These are phyloP conservation scores for Etheostoma cragini DNA, from an alignment of 2,113 vertebrate species.

Conservation along the genomic window DNA sequence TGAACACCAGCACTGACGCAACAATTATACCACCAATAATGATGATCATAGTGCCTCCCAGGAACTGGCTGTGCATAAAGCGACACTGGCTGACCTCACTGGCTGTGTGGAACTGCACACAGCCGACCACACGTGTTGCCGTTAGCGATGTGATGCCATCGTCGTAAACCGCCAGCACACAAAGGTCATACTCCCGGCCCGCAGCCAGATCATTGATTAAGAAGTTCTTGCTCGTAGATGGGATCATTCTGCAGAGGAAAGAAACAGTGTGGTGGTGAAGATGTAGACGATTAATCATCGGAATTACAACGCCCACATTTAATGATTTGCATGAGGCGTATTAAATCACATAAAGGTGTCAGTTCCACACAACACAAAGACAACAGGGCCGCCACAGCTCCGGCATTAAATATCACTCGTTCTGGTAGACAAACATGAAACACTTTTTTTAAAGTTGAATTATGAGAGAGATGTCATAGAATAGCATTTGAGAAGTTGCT, in stretches of 20 bases:
- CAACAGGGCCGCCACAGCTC: slow-evolving; percentile 13
- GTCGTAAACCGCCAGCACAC: slow-evolving; percentile 92
- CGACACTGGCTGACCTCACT: slow-evolving; percentile 88
- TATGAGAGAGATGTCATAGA: slow-evolving; percentile 30
- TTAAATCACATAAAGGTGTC: slow-evolving; percentile 59
- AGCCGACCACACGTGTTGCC: slow-evolving; percentile 90
- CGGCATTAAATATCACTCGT: slow-evolving; percentile 47
- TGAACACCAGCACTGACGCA: slow-evolving; percentile 95
- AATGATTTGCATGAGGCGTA: slow-evolving; percentile 55
- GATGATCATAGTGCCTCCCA: slow-evolving; percentile 97
- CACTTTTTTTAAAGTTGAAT: slow-evolving; percentile 51
- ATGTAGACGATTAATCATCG: slow-evolving; percentile 44
- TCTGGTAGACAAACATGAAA: slow-evolving; percentile 33
- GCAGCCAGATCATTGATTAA: slow-evolving; percentile 92
- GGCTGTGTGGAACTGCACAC: slow-evolving; percentile 90
- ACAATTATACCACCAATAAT: slow-evolving; percentile 97
- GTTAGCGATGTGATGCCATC: slow-evolving; percentile 90
- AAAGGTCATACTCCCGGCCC: slow-evolving; percentile 92
- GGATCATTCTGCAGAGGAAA: slow-evolving; percentile 89
- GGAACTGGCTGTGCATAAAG: slow-evolving; percentile 91
- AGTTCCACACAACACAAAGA: slow-evolving; percentile 40
- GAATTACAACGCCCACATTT: slow-evolving; percentile 45
- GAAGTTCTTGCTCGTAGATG: slow-evolving; percentile 91
- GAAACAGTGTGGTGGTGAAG: slow-evolving; percentile 30
- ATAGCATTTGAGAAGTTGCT: slow-evolving; percentile 35